Evolutionary conservation across 2,888 invertebrate species (phyloP).

Genomic region (Itoplectis maculator): DNA sequence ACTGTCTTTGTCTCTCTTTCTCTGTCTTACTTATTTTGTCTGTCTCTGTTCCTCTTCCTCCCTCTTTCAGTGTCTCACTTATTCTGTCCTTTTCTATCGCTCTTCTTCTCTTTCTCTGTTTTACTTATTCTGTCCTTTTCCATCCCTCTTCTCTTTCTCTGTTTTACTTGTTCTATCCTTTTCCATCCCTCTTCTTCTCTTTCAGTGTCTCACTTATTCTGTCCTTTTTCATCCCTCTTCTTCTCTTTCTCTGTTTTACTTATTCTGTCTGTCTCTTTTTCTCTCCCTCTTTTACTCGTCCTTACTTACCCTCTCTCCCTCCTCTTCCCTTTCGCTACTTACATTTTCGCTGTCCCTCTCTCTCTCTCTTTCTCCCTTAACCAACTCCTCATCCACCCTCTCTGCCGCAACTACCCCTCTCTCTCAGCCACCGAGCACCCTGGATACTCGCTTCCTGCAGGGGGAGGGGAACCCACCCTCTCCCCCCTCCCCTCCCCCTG

Average conservation of each 20-base stretch:
- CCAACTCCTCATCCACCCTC: slow-evolving; percentile 35
- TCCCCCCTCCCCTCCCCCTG: slow-evolving; percentile 60
- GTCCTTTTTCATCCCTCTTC: slow-evolving; percentile 58
- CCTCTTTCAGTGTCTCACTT: too few species aligned
- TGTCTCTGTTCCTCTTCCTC: too few species aligned
- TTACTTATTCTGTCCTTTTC: too few species aligned
- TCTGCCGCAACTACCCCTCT: slow-evolving; percentile 31
- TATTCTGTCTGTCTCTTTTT: too few species aligned
- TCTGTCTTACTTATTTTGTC: too few species aligned
- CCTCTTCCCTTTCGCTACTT: slow-evolving; percentile 19
- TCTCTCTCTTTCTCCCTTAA: slow-evolving; percentile 38
- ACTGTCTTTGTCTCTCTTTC: too few species aligned
- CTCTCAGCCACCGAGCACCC: background rate
- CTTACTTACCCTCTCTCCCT: slow-evolving; percentile 7
- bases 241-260: background rate
- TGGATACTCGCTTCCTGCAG: background rate
- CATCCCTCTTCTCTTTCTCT: too few species aligned
- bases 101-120: too few species aligned
- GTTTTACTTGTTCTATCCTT: too few species aligned
- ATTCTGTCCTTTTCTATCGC: too few species aligned
- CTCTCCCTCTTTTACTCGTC: background rate
- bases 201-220: slow-evolving; percentile 59
- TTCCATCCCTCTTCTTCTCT: slow-evolving; percentile 64
- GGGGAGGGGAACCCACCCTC: too few species aligned
- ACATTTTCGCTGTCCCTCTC: slow-evolving; percentile 25